phyloP scores from a whole-genome alignment of 1,140 invertebrate genomes.

The Apolygus lucorum region DNA sequence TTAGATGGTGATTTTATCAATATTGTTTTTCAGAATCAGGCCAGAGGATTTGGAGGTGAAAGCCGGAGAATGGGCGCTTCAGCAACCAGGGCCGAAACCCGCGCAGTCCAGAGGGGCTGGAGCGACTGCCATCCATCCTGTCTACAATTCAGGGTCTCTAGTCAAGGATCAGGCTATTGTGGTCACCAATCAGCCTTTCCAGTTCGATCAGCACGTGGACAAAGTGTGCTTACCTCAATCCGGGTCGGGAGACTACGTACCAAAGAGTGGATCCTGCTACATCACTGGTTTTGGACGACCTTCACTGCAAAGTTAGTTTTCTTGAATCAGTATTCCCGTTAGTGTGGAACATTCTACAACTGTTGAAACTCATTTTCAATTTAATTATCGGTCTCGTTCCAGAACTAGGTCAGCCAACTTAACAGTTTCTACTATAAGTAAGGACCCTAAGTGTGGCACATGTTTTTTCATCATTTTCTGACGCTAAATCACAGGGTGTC shows the following conservation, averaged over 20 bases:
- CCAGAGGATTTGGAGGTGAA: constrained; percentile 63
- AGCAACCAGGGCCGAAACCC: constrained; percentile 51
- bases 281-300: constrained; percentile 74
- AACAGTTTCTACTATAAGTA: too few relatives aligned
- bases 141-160: constrained; percentile 51
- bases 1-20: too few relatives aligned
- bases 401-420: too few relatives aligned
- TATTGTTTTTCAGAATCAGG: constrained; percentile 43
- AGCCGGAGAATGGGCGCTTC: constrained; percentile 77
- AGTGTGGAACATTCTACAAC: too few relatives aligned
- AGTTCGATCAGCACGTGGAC: constrained; percentile 56
- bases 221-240: constrained; percentile 57
- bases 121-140: constrained; percentile 59
- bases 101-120: constrained; percentile 64
- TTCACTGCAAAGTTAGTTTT: constrained; percentile 58
- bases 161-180: constrained; percentile 65
- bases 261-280: constrained; percentile 50
- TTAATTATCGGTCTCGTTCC: too few relatives aligned
- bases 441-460: too few relatives aligned
- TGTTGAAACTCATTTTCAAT: too few relatives aligned
- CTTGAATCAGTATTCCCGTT: not conserved
- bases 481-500: too few relatives aligned
- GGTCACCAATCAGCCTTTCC: constrained; percentile 52
- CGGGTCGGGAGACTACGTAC: constrained; percentile 38
- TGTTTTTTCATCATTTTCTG: too few relatives aligned